A percentile compares a stretch with the other conserved stretches of the same genome.
Conservation (phyloP, 1,140 invertebrate genomes). For the Coboldia fuscipes region DNA sequence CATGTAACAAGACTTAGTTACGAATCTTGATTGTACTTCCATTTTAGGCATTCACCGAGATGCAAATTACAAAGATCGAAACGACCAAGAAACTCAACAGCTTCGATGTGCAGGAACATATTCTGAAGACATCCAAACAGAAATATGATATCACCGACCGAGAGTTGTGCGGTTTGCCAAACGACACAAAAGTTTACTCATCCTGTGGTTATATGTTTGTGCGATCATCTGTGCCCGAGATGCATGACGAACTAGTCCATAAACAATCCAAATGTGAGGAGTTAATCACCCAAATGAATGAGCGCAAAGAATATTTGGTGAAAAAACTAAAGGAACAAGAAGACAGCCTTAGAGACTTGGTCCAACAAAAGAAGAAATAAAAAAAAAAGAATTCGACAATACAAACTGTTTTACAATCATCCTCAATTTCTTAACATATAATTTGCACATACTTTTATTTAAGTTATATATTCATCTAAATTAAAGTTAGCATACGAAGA, state of each 20-base stretch:
- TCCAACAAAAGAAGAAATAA: constrained; percentile 19
- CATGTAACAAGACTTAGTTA: too few species aligned
- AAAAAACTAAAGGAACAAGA: constrained; percentile 19
- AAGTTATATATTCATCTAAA: constrained; percentile 22
- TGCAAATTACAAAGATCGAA: constrained; percentile 20
- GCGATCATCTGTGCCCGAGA: constrained; percentile 15
- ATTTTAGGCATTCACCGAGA: constrained; percentile 18
- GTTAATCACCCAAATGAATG: constrained; percentile 14
- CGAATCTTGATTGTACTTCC: not conserved
- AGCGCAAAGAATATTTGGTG: constrained; percentile 17
- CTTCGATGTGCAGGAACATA: constrained; percentile 18
- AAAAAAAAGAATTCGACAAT: constrained; percentile 13
- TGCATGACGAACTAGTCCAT: constrained; percentile 13
- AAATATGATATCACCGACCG: constrained; percentile 18
- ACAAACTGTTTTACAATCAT: not conserved
- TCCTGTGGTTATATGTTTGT: constrained; percentile 21
- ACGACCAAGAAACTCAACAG: constrained; percentile 20
- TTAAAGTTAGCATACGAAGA: constrained; percentile 75
- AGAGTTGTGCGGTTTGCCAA: constrained; percentile 10
- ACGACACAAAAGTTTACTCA: constrained; percentile 13
- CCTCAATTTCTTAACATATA: not conserved
- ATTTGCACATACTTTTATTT: not conserved
- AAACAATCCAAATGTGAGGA: constrained; percentile 20
- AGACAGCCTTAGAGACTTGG: constrained; percentile 16
- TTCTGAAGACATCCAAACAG: constrained; percentile 19